Conservation (phyloP, 2,888 invertebrate genomes). For the Serripes groenlandicus region DNA sequence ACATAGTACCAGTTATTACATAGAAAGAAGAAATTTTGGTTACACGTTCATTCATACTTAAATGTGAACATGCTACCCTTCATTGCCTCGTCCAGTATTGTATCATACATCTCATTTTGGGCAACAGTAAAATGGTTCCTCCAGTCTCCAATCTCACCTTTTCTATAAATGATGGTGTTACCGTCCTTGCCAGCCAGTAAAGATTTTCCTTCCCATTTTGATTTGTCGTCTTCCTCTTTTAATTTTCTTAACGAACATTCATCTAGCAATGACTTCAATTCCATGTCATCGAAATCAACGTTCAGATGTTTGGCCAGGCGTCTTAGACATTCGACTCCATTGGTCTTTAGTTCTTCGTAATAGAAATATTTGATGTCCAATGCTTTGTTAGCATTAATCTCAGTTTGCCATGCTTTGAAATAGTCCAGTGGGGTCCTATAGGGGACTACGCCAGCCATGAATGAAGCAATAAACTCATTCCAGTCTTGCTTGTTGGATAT, state of each 20-base stretch:
- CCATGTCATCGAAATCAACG: background rate
- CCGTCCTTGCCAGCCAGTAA: background rate
- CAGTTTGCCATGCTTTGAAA: background rate
- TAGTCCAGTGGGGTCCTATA: background rate
- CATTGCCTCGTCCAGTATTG: background rate
- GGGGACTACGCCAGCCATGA: background rate
- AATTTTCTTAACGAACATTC: background rate
- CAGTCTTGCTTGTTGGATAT: conserved; percentile 14
- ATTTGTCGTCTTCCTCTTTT: background rate
- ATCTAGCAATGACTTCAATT: background rate
- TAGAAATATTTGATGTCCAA: background rate
- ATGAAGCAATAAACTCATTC: conserved; percentile 5
- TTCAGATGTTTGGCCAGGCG: conserved; percentile 13
- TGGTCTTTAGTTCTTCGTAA: conserved; percentile 1
- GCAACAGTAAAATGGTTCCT: conserved; percentile 17
- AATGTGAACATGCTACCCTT: background rate
- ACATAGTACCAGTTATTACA: too few relatives aligned
- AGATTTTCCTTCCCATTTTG: background rate
- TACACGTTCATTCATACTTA: conserved; percentile 9
- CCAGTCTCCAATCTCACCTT: conserved; percentile 10
- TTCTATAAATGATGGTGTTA: background rate
- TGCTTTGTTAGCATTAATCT: conserved; percentile 2
- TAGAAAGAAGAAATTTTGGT: too few relatives aligned
- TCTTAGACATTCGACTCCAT: conserved; percentile 2
- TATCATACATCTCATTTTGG: conserved; percentile 1